These are phyloP conservation scores for Callimorpha dominula DNA, from an alignment of 2,888 invertebrate species.

Conservation along the genomic window DNA sequence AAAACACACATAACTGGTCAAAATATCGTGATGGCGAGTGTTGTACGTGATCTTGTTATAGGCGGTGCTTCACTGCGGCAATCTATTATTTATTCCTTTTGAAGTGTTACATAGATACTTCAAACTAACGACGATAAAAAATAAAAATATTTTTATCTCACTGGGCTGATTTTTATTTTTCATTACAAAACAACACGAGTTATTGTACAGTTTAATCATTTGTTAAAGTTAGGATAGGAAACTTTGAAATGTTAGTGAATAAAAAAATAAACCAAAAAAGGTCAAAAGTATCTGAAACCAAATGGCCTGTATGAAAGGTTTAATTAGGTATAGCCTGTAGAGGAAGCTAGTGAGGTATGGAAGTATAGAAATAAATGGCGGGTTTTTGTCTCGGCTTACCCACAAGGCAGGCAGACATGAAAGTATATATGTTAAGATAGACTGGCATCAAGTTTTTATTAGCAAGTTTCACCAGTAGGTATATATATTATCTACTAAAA, in stretches of 20 bases:
- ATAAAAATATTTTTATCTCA: background rate
- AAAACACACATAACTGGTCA: conserved; percentile 59
- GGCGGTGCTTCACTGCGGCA: conserved; percentile 37
- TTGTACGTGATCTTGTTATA: conserved; percentile 68
- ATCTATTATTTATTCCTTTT: conserved; percentile 50
- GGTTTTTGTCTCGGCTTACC: background rate
- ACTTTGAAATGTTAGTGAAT: too few species aligned
- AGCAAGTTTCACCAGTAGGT: background rate
- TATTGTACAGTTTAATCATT: background rate
- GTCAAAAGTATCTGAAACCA: conserved; percentile 17
- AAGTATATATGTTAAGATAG: background rate
- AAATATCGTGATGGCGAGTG: conserved; percentile 52
- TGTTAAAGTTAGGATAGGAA: too few species aligned
- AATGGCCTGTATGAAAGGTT: background rate
- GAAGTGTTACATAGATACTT: conserved; percentile 4
- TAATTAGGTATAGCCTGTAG: background rate
- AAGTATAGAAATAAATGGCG: too few species aligned
- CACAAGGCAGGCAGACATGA: background rate
- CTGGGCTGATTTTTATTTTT: background rate
- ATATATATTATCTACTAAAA: background rate
- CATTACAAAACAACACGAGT: background rate
- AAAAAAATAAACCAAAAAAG: background rate
- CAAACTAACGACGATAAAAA: conserved; percentile 5
- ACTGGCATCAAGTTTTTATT: background rate
- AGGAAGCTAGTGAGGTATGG: background rate